phyloP scores from a whole-genome alignment of 2,888 invertebrate genomes.

The Drosophila silvestris region DNA sequence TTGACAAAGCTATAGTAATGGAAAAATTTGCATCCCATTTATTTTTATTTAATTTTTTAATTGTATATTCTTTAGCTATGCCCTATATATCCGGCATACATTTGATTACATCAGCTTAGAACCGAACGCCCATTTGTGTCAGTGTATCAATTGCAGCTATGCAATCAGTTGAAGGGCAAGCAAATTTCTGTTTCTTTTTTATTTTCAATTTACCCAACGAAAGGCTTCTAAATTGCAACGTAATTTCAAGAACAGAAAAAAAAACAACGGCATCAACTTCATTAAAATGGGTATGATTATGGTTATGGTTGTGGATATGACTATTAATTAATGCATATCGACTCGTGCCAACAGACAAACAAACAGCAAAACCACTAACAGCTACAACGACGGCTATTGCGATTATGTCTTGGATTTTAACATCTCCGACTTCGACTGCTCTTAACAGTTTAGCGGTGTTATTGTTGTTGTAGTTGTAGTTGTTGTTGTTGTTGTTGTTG shows the following conservation, averaged over 20 bases:
- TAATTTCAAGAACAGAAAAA: conserved; percentile 38
- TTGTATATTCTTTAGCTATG: background rate
- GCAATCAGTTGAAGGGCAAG: conserved; percentile 56
- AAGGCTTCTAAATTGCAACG: conserved; percentile 55
- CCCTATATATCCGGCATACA: background rate
- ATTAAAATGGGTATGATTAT: conserved; percentile 36
- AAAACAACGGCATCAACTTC: conserved; percentile 29
- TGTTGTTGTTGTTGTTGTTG: conserved; percentile 33
- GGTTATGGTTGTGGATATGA: conserved; percentile 30
- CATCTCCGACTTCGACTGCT: conserved; percentile 28
- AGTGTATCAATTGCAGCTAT: conserved; percentile 12
- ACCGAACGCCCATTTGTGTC: background rate
- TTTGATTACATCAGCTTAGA: background rate
- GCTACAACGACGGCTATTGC: conserved; percentile 16
- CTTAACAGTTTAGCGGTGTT: conserved; percentile 55
- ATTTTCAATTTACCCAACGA: conserved; percentile 44
- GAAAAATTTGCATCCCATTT: background rate
- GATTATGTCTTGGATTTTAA: conserved; percentile 31
- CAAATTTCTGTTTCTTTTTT: background rate
- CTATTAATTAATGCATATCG: conserved; percentile 68
- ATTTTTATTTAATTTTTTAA: background rate
- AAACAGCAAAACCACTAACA: background rate
- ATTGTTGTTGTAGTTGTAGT: conserved; percentile 35
- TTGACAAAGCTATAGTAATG: background rate
- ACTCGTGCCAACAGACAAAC: conserved; percentile 64